Evolutionary conservation across 1,140 invertebrate species (phyloP).

Genomic region (Nasonia giraulti): DNA sequence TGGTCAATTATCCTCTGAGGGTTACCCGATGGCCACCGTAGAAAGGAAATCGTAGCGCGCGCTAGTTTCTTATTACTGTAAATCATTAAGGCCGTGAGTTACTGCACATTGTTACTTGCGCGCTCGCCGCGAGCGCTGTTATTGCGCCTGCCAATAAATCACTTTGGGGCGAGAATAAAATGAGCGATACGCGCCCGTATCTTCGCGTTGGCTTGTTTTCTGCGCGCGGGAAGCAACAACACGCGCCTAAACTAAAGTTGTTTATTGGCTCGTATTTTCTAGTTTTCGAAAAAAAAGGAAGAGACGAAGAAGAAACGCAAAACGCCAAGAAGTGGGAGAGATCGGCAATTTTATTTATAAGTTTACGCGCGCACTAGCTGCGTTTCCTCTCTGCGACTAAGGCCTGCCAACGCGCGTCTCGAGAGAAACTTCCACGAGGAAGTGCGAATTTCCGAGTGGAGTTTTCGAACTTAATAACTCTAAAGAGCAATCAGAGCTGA

Average conservation of each 20-base stretch:
- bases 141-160: constrained; percentile 66
- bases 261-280: constrained; percentile 50
- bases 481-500: constrained; percentile 23
- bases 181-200: constrained; percentile 52
- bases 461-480: constrained; percentile 37
- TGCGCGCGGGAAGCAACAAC: constrained; percentile 24
- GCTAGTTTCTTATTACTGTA: constrained; percentile 69
- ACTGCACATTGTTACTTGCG: constrained; percentile 64
- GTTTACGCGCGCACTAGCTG: neutral
- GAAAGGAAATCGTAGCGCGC: constrained; percentile 54
- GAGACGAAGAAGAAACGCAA: neutral
- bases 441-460: constrained; percentile 50
- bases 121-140: constrained; percentile 53
- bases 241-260: constrained; percentile 40
- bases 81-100: constrained; percentile 69
- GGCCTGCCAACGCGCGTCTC: neutral
- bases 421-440: constrained; percentile 45
- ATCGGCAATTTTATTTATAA: constrained; percentile 40
- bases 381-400: constrained; percentile 28
- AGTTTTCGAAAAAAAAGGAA: constrained; percentile 22
- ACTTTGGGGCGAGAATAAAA: constrained; percentile 55
- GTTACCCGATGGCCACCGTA: constrained; percentile 23
- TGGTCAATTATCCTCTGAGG: constrained; percentile 38
- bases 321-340: constrained; percentile 1
- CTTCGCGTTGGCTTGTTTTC: constrained; percentile 41